These are phyloP conservation scores for Lithophane socia DNA, from an alignment of 2,888 invertebrate species.

Conservation along the genomic window DNA sequence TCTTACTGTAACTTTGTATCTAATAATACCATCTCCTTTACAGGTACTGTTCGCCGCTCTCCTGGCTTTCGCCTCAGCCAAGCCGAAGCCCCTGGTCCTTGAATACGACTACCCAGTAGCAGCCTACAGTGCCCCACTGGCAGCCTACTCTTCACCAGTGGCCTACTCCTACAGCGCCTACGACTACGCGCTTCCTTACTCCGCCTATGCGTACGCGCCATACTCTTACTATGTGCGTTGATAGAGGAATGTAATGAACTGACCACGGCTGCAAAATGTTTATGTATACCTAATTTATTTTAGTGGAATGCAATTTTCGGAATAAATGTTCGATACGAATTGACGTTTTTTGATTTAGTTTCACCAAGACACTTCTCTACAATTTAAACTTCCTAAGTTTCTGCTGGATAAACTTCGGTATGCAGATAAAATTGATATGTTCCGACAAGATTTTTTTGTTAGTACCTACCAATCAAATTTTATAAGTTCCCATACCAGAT, in stretches of 20 bases:
- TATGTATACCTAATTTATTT: constrained; percentile 37
- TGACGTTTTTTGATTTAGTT: neutral
- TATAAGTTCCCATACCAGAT: neutral
- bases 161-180: constrained; percentile 81
- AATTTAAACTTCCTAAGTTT: neutral
- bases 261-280: constrained; percentile 2
- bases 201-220: constrained; percentile 80
- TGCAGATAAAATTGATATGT: neutral
- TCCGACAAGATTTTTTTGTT: neutral
- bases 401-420: no score
- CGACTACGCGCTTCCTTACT: constrained; percentile 77
- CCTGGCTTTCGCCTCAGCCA: constrained; percentile 88
- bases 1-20: no score
- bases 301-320: constrained; percentile 23
- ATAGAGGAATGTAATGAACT: constrained; percentile 39
- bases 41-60: constrained; percentile 88
- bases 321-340: constrained; percentile 52
- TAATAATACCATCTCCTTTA: constrained; percentile 15
- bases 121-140: constrained; percentile 85
- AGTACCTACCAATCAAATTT: neutral
- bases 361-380: neutral
- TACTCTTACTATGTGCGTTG: constrained; percentile 83
- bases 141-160: constrained; percentile 88
- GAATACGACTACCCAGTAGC: constrained; percentile 82
- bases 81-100: constrained; percentile 86